Conservation (phyloP, 2,113 vertebrate genomes). For the Salvator merianae region DNA sequence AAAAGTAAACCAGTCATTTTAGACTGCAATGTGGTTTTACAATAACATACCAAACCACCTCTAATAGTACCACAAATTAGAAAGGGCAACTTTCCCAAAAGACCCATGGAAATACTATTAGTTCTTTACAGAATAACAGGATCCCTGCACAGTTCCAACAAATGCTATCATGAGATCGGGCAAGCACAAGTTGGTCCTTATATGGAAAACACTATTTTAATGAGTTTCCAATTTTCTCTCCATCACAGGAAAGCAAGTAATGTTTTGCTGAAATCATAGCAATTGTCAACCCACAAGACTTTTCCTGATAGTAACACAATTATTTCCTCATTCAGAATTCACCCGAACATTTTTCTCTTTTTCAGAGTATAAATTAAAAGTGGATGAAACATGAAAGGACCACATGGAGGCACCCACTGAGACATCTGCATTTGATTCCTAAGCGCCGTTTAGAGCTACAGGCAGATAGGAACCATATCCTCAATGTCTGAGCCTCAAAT, state of each 20-base stretch:
- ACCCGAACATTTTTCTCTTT: neutral
- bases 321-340: neutral
- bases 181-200: neutral
- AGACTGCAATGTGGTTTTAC: rapidly evolving
- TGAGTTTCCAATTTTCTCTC: neutral
- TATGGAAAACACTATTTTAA: conserved; percentile 12
- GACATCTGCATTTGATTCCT: neutral
- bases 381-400: neutral
- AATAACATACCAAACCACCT: neutral
- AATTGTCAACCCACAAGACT: neutral
- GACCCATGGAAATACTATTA: conserved; percentile 18
- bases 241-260: neutral
- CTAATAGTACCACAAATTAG: neutral
- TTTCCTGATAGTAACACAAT: neutral
- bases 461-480: neutral
- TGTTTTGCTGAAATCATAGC: neutral
- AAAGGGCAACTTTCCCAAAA: neutral
- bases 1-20: conserved; percentile 8
- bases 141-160: neutral
- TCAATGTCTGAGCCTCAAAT: neutral
- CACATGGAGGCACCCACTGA: neutral
- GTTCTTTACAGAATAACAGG: conserved; percentile 5
- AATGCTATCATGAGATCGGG: neutral
- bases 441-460: neutral
- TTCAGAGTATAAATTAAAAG: neutral